A percentile compares a stretch with the other conserved stretches of the same genome.
Conservation (phyloP, 2,113 vertebrate species). For the Pelodiscus sinensis region DNA sequence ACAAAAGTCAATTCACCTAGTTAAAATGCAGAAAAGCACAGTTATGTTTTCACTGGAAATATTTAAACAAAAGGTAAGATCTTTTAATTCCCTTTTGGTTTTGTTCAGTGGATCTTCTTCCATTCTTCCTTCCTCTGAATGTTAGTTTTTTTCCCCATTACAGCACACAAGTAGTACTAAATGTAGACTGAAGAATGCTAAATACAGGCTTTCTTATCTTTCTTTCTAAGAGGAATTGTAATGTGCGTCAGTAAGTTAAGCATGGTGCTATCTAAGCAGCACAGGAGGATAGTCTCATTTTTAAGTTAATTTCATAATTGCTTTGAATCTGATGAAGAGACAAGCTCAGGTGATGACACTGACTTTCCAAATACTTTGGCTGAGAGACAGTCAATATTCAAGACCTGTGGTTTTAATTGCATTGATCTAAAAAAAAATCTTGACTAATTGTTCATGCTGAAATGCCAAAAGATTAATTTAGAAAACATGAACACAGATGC, state of each 20-base stretch:
- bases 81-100: not conserved
- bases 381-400: not conserved
- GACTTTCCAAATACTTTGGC: not conserved
- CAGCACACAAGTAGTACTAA: not conserved
- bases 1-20: not conserved
- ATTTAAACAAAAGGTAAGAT: not conserved
- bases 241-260: not conserved
- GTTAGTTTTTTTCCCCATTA: not conserved
- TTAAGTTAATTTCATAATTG: not conserved
- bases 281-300: not conserved
- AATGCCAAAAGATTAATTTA: not conserved
- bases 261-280: not conserved
- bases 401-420: not conserved
- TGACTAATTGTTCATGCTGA: not conserved
- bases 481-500: not conserved
- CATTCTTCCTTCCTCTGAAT: not conserved
- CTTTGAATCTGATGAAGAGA: not conserved
- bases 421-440: not conserved
- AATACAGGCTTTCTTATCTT: not conserved
- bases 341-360: not conserved
- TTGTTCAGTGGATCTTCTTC: not conserved
- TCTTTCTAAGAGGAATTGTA: not conserved
- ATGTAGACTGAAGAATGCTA: not conserved
- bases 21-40: not conserved
- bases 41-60: not conserved